These are phyloP conservation scores for Heterohyrax brucei DNA, from an alignment of 2,797 vertebrate species.

Conservation along the genomic window DNA sequence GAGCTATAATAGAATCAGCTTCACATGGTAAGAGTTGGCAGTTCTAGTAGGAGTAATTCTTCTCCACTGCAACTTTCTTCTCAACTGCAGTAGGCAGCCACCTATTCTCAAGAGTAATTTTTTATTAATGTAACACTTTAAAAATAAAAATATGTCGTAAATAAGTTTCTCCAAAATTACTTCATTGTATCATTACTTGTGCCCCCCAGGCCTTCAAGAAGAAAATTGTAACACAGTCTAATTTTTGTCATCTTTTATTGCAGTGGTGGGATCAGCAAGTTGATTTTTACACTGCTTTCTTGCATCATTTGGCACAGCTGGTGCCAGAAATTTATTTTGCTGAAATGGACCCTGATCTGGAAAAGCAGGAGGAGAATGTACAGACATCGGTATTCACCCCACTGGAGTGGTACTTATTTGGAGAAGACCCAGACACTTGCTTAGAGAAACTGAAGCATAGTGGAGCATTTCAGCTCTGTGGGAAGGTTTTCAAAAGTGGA, in stretches of 20 bases:
- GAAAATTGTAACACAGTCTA: constrained; percentile 50
- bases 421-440: constrained; percentile 95
- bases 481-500: constrained; percentile 98
- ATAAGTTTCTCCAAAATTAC: constrained; percentile 49
- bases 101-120: constrained; percentile 45
- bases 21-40: not conserved
- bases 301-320: constrained; percentile 94
- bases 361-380: constrained; percentile 94
- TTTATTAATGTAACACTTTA: not conserved
- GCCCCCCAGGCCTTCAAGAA: constrained; percentile 44
- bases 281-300: constrained; percentile 93
- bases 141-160: constrained; percentile 37
- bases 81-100: not conserved
- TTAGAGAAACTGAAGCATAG: constrained; percentile 96
- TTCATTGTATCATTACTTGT: constrained; percentile 63
- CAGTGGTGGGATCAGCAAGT: constrained; percentile 95
- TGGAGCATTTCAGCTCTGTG: constrained; percentile 96
- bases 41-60: constrained; percentile 22
- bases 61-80: not conserved
- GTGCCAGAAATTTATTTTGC: constrained; percentile 96
- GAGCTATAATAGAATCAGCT: constrained; percentile 1
- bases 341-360: constrained; percentile 92
- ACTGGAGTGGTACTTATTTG: constrained; percentile 96
- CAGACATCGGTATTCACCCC: constrained; percentile 93
- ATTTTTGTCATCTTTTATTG: constrained; percentile 75